Base-by-base conservation (phyloP, 30 jellyfish, hydroid and myxozoan species). In the Hydra vulgaris region DNA sequence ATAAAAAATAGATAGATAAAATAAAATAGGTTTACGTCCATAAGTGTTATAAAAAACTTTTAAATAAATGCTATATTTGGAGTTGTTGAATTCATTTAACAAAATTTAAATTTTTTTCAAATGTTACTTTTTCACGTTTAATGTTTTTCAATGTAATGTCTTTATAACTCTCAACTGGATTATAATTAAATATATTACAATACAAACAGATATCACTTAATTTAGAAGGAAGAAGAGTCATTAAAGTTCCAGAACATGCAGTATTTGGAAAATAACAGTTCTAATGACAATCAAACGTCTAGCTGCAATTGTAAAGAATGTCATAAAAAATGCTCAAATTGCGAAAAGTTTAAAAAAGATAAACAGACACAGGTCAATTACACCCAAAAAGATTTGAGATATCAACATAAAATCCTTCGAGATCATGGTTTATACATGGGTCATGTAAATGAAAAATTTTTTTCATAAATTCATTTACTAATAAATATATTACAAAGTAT, bases 371-470 rank as follows among this genome's bases (percentile, higher is more conserved):
- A 78, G 54, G 85, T 78, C 23, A 54, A 23, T 21, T 27, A 86
- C 18, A 70, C 94, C n/a, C 97, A 91, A 71, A 79, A 71, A 24
- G 97, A 91, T 67, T 77, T 91, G 74, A 70, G 95, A 26, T 91
- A 91, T 25, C 97, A 91, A 53, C 95, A 86, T 52, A 91, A 91
- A 82, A 73, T 91, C 0, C 79, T 91, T 0, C 95, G 97, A 1
- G 96, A 91, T 74, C 97, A 91, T 79, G 97, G 97, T 53, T 95
- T 91, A 17, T 95, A 85, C 25, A 91, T 91, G 97, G 97, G 97
- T 17, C 95, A 91, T 73, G 96, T 91, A 21, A 91, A 91, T 79
- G 90, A 79, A 18, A 85, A 82, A 71, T 91, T 91, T 75, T 88
- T 84, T 20, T 86, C 97, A 4, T 91, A 70, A 85, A 40, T 12